Evolutionary conservation across 1,140 invertebrate genomes (phyloP).

Genomic region (Drosophila nebulosa): DNA sequence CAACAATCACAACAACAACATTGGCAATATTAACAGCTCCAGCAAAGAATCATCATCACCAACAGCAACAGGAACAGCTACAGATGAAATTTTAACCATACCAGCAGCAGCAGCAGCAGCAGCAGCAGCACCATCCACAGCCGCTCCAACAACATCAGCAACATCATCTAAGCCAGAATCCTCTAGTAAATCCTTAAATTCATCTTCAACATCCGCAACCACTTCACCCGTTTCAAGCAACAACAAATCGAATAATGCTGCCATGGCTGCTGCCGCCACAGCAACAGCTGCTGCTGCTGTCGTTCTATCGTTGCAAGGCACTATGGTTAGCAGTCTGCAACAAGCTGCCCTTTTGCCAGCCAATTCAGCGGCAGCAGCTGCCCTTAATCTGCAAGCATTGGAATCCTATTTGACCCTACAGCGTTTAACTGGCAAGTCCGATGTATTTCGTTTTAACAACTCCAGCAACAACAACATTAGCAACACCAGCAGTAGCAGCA

Average conservation of each 20-base stretch:
- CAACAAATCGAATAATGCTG: slow-evolving; percentile 47
- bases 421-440: slow-evolving; percentile 83
- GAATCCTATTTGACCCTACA: slow-evolving; percentile 91
- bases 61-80: slow-evolving; percentile 18
- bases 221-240: neutral
- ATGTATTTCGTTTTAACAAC: slow-evolving; percentile 66
- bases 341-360: slow-evolving; percentile 88
- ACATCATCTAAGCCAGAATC: neutral
- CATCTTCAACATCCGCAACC: slow-evolving; percentile 1
- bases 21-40: slow-evolving; percentile 1
- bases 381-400: slow-evolving; percentile 89
- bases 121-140: slow-evolving; percentile 7
- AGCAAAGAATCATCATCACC: slow-evolving; percentile 13
- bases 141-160: slow-evolving; percentile 8
- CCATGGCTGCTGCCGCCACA: slow-evolving; percentile 65
- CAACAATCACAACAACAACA: slow-evolving; percentile 11
- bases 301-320: slow-evolving; percentile 88
- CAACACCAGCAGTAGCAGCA: slow-evolving; percentile 33
- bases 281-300: slow-evolving; percentile 82
- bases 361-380: slow-evolving; percentile 89
- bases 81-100: slow-evolving; percentile 4
- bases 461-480: slow-evolving; percentile 36
- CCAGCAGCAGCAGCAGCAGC: slow-evolving; percentile 6
- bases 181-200: neutral
- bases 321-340: slow-evolving; percentile 88